phyloP scores from a whole-genome alignment of 2,888 invertebrate species.

The Tridacna gigas region DNA sequence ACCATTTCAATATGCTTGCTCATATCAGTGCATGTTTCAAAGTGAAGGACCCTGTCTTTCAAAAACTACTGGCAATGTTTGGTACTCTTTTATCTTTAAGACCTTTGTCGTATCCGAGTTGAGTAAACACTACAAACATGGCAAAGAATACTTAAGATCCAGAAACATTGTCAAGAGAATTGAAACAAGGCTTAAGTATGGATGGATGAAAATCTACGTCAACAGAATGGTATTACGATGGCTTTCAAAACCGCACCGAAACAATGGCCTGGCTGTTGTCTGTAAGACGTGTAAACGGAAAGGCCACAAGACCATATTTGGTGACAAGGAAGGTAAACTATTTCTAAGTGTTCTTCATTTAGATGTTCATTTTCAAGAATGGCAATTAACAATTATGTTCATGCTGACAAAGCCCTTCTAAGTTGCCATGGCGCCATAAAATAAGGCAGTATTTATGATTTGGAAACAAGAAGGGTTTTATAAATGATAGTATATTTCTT shows the following conservation, averaged over 20 bases:
- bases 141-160: slow-evolving; percentile 49
- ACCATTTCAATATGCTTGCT: too few species aligned
- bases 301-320: slow-evolving; percentile 71
- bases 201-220: slow-evolving; percentile 76
- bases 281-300: slow-evolving; percentile 73
- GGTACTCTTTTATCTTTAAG: slow-evolving; percentile 35
- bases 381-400: too few species aligned
- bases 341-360: too few species aligned
- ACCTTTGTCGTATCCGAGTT: slow-evolving; percentile 73
- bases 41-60: too few species aligned
- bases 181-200: slow-evolving; percentile 72
- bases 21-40: too few species aligned
- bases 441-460: too few species aligned
- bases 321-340: slow-evolving; percentile 66
- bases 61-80: too few species aligned
- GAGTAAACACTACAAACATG: slow-evolving; percentile 39
- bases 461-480: too few species aligned
- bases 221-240: slow-evolving; percentile 70
- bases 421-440: too few species aligned
- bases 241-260: slow-evolving; percentile 69
- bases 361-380: too few species aligned
- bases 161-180: slow-evolving; percentile 69
- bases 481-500: too few species aligned
- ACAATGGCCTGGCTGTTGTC: slow-evolving; percentile 70
- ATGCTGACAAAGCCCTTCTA: too few species aligned